These are phyloP conservation scores for Gibbula magus DNA, from an alignment of 2,888 invertebrate genomes.

Conservation along the genomic window DNA sequence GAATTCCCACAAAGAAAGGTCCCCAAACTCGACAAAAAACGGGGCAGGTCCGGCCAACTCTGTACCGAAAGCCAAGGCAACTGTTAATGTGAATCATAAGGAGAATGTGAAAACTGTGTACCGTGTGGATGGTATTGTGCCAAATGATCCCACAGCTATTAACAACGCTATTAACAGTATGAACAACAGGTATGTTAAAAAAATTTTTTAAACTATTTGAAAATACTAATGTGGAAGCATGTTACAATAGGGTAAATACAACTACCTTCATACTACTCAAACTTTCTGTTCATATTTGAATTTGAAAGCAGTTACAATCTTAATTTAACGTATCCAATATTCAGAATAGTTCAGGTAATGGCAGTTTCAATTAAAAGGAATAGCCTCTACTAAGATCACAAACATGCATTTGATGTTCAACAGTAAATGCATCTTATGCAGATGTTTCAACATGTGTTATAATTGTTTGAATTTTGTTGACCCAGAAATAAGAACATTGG, in stretches of 20 bases:
- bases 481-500: slow-evolving; percentile 31
- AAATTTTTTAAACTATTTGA: not conserved
- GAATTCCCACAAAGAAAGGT: slow-evolving; percentile 65
- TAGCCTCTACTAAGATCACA: no score
- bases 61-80: slow-evolving; percentile 57
- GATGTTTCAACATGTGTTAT: no score
- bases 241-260: no score
- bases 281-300: no score
- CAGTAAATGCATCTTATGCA: no score
- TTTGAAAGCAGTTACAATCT: no score
- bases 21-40: slow-evolving; percentile 67
- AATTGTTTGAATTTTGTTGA: not conserved
- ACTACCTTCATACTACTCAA: no score
- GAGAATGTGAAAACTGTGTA: slow-evolving; percentile 75
- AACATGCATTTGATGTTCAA: no score
- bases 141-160: slow-evolving; percentile 78
- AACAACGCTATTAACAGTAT: slow-evolving; percentile 76
- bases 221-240: no score
- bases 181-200: slow-evolving; percentile 61
- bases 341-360: no score
- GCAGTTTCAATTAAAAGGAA: no score
- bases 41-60: slow-evolving; percentile 65
- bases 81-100: slow-evolving; percentile 57
- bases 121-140: slow-evolving; percentile 79
- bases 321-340: no score